A percentile compares a stretch with the other conserved stretches of the same genome.
Conservation (phyloP, 2,888 invertebrate genomes). For the Polydrusus pterygomalis region DNA sequence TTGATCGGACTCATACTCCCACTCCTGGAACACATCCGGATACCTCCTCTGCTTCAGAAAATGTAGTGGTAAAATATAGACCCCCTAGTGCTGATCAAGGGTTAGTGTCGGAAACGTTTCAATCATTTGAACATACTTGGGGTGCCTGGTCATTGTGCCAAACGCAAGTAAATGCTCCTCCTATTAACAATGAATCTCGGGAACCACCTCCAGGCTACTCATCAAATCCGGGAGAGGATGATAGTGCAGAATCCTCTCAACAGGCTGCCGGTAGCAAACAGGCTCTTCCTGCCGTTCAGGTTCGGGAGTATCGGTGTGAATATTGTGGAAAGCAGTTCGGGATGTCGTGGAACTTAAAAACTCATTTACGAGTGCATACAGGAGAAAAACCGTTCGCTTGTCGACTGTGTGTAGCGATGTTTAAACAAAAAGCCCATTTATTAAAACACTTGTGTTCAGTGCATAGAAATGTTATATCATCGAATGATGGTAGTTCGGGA, state of each 20-base stretch:
- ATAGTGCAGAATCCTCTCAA: slow-evolving; percentile 71
- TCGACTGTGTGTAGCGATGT: slow-evolving; percentile 92
- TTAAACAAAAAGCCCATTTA: slow-evolving; percentile 92
- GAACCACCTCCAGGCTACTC: slow-evolving; percentile 67
- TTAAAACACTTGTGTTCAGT: slow-evolving; percentile 92
- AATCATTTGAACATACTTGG: slow-evolving; percentile 75
- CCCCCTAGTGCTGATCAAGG: slow-evolving; percentile 82
- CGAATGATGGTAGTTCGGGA: slow-evolving; percentile 83
- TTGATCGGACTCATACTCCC: slow-evolving; percentile 78
- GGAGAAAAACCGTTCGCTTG: slow-evolving; percentile 94
- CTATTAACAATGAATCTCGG: slow-evolving; percentile 64
- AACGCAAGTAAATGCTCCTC: slow-evolving; percentile 76
- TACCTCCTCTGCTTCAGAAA: slow-evolving; percentile 72
- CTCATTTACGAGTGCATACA: slow-evolving; percentile 90
- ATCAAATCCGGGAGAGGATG: slow-evolving; percentile 63
- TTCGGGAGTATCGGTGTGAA: slow-evolving; percentile 90
- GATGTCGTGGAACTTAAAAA: slow-evolving; percentile 95
- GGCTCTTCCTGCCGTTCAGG: slow-evolving; percentile 73
- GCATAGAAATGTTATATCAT: slow-evolving; percentile 90
- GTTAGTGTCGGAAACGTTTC: slow-evolving; percentile 73
- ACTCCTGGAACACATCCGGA: slow-evolving; percentile 73
- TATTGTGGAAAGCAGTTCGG: slow-evolving; percentile 94
- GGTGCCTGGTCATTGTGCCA: slow-evolving; percentile 80
- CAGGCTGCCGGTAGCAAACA: slow-evolving; percentile 69
- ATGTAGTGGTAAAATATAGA: slow-evolving; percentile 77